phyloP scores from a whole-genome alignment of 2,797 vertebrate species.

The Amazona ochrocephala region DNA sequence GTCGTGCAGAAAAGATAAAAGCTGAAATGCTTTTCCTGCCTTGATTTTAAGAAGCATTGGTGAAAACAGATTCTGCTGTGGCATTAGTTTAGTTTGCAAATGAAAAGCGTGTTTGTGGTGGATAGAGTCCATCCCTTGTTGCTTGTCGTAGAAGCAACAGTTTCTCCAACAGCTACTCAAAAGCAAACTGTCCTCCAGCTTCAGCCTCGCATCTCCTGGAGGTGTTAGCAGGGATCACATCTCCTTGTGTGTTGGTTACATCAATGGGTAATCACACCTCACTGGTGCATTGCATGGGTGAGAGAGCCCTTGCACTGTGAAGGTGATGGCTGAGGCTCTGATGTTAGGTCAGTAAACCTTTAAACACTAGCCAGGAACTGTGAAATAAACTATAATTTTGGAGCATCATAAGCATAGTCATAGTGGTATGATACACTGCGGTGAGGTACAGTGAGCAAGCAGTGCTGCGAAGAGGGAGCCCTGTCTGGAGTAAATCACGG shows the following conservation, averaged over 20 bases:
- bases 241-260: background rate
- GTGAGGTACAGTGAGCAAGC: background rate
- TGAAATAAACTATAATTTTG: background rate
- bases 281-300: background rate
- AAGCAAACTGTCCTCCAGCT: background rate
- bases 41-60: slow-evolving; percentile 24
- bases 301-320: background rate
- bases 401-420: fast-evolving
- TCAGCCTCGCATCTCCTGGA: background rate
- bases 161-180: background rate
- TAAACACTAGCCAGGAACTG: background rate
- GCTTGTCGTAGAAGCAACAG: background rate
- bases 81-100: background rate
- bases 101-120: background rate
- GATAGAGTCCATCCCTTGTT: background rate
- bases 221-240: background rate
- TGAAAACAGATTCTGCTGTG: background rate
- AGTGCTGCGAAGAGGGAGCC: background rate
- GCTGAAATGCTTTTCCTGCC: background rate
- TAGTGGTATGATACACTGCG: background rate
- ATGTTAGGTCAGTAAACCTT: background rate
- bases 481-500: background rate
- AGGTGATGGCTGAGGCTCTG: background rate
- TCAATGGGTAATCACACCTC: background rate
- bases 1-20: background rate